phyloP scores from a whole-genome alignment of 2,888 invertebrate species.

The Stenodera caucasica region DNA sequence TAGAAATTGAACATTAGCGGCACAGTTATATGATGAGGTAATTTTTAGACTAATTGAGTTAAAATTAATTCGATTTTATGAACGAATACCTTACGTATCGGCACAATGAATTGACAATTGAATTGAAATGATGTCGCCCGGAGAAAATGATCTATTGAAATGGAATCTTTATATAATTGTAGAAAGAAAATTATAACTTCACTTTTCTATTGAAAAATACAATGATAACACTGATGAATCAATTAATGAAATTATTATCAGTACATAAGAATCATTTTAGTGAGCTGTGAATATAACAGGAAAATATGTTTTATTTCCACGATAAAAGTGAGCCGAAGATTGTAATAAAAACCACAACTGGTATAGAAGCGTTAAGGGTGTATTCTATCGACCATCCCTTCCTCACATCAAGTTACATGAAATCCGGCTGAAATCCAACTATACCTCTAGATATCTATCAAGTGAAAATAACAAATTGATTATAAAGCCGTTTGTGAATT shows the following conservation, averaged over 20 bases:
- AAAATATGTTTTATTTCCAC: slow-evolving; percentile 1
- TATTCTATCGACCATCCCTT: too few species aligned
- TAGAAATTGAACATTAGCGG: not conserved
- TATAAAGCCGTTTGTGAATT: not conserved
- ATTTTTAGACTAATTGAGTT: slow-evolving; percentile 30
- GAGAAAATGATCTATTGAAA: slow-evolving; percentile 20
- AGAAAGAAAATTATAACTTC: too few species aligned
- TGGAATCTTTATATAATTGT: not conserved
- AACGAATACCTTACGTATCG: slow-evolving; percentile 18
- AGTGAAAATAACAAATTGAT: not conserved
- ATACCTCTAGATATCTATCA: not conserved
- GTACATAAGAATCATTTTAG: too few species aligned
- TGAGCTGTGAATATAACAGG: not conserved
- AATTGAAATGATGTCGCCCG: slow-evolving; percentile 14
- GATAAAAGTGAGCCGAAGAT: too few species aligned
- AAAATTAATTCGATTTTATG: slow-evolving; percentile 31
- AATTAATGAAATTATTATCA: too few species aligned
- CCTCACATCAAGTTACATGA: not conserved
- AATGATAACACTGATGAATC: too few species aligned
- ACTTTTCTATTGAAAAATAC: too few species aligned
- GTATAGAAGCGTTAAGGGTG: too few species aligned
- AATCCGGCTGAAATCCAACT: not conserved
- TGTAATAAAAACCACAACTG: too few species aligned
- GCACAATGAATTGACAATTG: slow-evolving; percentile 26
- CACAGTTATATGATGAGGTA: slow-evolving; percentile 13